A percentile compares a stretch with the other conserved stretches of the same genome.
phyloP scores from a whole-genome alignment of 1,140 invertebrate species.

The Listronotus bonariensis region DNA sequence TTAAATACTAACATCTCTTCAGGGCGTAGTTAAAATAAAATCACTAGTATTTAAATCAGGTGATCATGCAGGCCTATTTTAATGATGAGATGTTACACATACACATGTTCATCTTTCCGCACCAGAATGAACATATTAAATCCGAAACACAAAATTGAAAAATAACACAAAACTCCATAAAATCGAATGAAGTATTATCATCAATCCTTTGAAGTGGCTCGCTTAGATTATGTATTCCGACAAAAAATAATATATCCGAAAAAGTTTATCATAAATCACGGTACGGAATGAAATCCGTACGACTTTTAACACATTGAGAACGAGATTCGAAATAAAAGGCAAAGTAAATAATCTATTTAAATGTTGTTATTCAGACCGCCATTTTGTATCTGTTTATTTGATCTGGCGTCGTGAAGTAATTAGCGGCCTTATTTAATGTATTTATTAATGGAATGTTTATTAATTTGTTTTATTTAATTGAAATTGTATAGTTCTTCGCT shows the following conservation, averaged over 20 bases:
- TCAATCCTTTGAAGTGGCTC: conserved; percentile 18
- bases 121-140: not conserved
- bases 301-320: conserved; percentile 22
- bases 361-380: conserved; percentile 41
- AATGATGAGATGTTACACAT: too few species aligned
- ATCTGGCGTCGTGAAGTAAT: conserved; percentile 51
- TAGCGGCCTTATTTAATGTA: conserved; percentile 49
- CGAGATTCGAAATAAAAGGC: conserved; percentile 16
- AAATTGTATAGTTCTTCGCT: conserved; percentile 10
- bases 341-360: conserved; percentile 51
- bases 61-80: too few species aligned
- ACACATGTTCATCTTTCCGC: conserved; percentile 5
- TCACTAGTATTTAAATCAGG: too few species aligned
- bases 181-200: conserved; percentile 24
- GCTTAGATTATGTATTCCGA: conserved; percentile 6
- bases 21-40: too few species aligned
- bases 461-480: conserved; percentile 42
- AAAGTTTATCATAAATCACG: conserved; percentile 27
- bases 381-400: conserved; percentile 51
- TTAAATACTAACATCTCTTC: too few species aligned
- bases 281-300: not conserved
- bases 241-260: conserved; percentile 14
- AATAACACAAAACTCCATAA: conserved; percentile 26
- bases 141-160: conserved; percentile 4
- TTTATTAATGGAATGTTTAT: conserved; percentile 54